These are phyloP conservation scores for Oryzaephilus surinamensis DNA, from an alignment of 1,140 invertebrate genomes.

Conservation along the genomic window DNA sequence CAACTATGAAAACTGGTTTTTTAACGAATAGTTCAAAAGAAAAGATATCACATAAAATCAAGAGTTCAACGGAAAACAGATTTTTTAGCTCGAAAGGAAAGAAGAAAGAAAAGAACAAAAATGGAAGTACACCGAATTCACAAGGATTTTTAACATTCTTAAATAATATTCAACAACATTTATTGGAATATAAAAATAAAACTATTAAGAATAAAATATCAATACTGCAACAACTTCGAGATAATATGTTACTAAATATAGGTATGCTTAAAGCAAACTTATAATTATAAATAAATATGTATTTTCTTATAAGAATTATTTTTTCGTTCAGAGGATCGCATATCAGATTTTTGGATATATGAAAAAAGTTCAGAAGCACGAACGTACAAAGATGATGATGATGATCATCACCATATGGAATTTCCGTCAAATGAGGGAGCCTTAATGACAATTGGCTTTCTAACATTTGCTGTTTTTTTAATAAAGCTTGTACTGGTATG, in stretches of 20 bases:
- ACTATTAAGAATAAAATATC: constrained; percentile 45
- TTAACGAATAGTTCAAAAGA: neutral
- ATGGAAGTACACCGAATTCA: constrained; percentile 8
- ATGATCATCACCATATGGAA: constrained; percentile 45
- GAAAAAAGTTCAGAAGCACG: constrained; percentile 23
- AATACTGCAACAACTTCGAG: constrained; percentile 42
- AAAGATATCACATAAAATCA: neutral
- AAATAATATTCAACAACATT: constrained; percentile 40
- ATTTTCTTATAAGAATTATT: constrained; percentile 26
- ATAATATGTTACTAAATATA: constrained; percentile 44
- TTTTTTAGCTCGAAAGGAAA: neutral
- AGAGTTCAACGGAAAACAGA: neutral
- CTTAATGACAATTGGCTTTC: constrained; percentile 67
- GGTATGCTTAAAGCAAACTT: constrained; percentile 35
- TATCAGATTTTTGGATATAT: too few relatives aligned
- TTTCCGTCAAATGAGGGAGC: constrained; percentile 71
- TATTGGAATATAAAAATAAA: constrained; percentile 41
- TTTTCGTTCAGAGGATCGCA: too few relatives aligned
- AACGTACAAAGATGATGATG: constrained; percentile 29
- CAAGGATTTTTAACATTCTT: constrained; percentile 33
- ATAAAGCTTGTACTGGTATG: constrained; percentile 70
- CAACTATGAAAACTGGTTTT: too few relatives aligned
- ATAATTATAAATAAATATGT: constrained; percentile 1
- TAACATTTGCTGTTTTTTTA: constrained; percentile 73
- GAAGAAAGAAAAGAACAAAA: constrained; percentile 4